Base-by-base conservation (phyloP, 2,113 vertebrate genomes). In the Rhinoptilus africanus region DNA sequence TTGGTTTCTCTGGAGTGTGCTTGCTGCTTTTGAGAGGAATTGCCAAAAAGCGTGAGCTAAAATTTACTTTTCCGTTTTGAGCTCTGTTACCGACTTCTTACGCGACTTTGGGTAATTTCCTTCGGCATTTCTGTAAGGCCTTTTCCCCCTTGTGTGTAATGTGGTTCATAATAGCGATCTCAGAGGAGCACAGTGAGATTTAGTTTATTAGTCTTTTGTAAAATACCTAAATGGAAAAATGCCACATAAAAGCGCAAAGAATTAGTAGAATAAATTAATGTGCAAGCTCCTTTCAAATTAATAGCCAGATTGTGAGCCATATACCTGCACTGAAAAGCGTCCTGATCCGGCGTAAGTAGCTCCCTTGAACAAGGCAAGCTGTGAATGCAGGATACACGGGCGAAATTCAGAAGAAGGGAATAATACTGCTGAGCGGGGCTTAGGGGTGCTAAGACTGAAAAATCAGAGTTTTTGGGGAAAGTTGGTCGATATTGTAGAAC, bases 341-440 rank as follows among this genome's bases (percentile, higher is more conserved):
- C 23, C 16, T 12, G 5, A 3, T 37, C 5, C 35, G 26, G 0
- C 9, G 18, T 2, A 35, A 26, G 34, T 27, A 37, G 22, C 53
- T 66, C 22, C 20, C 0, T 14, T 34, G 66, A 59, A 8, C 15
- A 8, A 41, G 73, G 34, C 8, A 16, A 53, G 39, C 22, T 19
- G 5, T 2, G 50, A 39, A 64, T 34, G 56, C 11, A 23, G 28
- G 37, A 41, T 30, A 59, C 7, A 1, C 7, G 18, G 24, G 45
- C 32, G 54, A 53, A 66, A 54, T 30, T 21, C 12, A 47, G 34
- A 41, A 45, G 12, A 28, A 41, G 14, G 24, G 41, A 87, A 43
- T 35, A 27, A 10, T 23, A 15, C 32, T 15, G 24, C 56, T 63
- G 26, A 63, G 26, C 26, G 14, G 39, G n/a, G 22, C 14, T 35